Evolutionary conservation across 1,140 invertebrate genomes (phyloP).

Genomic region (Paraescarpia echinospica): DNA sequence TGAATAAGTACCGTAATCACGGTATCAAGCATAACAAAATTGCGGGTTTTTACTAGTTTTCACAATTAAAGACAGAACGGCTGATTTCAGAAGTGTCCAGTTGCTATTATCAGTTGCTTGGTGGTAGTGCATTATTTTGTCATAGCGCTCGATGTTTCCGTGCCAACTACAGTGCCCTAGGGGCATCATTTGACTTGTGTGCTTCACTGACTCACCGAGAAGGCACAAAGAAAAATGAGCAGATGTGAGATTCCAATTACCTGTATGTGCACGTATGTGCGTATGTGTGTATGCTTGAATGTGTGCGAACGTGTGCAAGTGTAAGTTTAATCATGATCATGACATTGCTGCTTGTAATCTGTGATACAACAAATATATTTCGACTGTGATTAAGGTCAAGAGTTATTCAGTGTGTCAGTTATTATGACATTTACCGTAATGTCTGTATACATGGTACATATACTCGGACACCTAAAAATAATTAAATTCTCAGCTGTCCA

Average conservation of each 20-base stretch:
- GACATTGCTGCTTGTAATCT: neutral
- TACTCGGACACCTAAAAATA: no score
- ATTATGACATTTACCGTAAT: no score
- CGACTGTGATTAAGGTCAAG: no score
- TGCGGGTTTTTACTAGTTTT: neutral
- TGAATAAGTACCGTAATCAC: no score
- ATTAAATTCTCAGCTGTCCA: no score
- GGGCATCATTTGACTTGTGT: neutral
- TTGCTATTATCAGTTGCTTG: neutral
- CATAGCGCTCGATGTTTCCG: neutral
- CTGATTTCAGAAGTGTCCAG: neutral
- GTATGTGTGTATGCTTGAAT: no score
- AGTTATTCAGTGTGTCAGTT: no score
- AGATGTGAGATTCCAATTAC: neutral
- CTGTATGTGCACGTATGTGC: neutral
- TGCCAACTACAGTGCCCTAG: neutral
- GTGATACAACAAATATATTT: neutral
- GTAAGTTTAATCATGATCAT: neutral
- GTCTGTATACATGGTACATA: no score
- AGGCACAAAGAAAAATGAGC: neutral
- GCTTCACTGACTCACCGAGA: neutral
- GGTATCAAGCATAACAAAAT: no score
- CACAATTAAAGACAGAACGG: neutral
- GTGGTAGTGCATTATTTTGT: neutral
- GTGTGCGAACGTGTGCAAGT: no score